Conservation (phyloP, 2,797 vertebrate genomes). For the Notolepis coatsorum region DNA sequence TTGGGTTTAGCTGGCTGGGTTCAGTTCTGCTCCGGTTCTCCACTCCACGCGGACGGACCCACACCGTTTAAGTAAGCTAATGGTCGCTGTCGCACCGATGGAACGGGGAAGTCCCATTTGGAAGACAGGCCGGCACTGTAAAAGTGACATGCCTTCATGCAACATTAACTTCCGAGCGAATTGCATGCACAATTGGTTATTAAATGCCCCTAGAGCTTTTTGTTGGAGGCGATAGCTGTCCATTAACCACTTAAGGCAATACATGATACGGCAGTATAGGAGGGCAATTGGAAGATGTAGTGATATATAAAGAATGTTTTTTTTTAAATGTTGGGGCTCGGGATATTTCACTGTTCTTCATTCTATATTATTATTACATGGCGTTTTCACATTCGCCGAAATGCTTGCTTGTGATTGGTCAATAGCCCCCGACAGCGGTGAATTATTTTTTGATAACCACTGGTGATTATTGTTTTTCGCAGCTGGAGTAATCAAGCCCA, state of each 20-base stretch:
- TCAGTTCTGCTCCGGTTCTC: conserved; percentile 29
- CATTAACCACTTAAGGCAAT: conserved; percentile 80
- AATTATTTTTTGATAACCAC: no score
- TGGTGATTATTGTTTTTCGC: no score
- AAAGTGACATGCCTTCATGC: conserved; percentile 89
- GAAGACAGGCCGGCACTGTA: conserved; percentile 79
- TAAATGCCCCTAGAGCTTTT: conserved; percentile 85
- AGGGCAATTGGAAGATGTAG: conserved; percentile 74
- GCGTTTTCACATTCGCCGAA: no score
- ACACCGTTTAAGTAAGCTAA: conserved; percentile 53
- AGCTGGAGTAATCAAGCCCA: no score
- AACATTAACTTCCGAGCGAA: conserved; percentile 85
- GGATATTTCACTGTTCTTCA: no score
- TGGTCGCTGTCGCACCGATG: conserved; percentile 50
- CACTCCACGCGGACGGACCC: no score
- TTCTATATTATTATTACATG: no score
- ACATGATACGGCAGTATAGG: conserved; percentile 68
- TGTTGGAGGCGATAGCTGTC: conserved; percentile 80
- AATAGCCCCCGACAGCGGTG: no score
- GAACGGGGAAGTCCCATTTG: conserved; percentile 76
- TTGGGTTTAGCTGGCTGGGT: conserved; percentile 4
- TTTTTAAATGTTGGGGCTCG: no score
- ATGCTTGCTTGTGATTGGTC: no score
- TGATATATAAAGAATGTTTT: no score
- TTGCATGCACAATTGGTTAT: conserved; percentile 87